phyloP scores from a whole-genome alignment of 1,140 invertebrate species.

The Drosophila sulfurigaster region DNA sequence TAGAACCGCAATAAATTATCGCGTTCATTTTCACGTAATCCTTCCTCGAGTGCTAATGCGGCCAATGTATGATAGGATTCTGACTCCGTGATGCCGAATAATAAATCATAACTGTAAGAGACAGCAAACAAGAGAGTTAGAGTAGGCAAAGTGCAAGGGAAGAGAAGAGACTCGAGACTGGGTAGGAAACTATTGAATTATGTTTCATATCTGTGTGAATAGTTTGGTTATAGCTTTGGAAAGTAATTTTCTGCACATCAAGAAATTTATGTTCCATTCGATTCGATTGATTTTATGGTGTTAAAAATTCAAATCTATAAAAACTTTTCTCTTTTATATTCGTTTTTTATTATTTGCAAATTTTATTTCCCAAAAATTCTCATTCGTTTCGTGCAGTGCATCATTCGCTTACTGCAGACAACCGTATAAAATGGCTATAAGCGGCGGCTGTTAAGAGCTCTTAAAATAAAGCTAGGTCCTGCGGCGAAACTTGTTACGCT shows the following conservation, averaged over 20 bases:
- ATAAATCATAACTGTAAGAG: conserved; percentile 91
- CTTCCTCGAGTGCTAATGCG: conserved; percentile 89
- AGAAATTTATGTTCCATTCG: not conserved
- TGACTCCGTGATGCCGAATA: conserved; percentile 94
- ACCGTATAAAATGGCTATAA: conserved; percentile 55
- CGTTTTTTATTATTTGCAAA: not conserved
- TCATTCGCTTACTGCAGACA: conserved; percentile 35
- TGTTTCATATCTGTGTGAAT: conserved; percentile 14
- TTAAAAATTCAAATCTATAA: not conserved
- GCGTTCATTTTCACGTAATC: conserved; percentile 91
- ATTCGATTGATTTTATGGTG: not conserved
- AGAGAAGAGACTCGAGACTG: not conserved
- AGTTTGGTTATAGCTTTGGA: conserved; percentile 12
- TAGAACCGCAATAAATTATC: conserved; percentile 92
- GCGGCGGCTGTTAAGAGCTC: conserved; percentile 56
- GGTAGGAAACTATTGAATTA: conserved; percentile 5
- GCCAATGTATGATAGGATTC: conserved; percentile 94
- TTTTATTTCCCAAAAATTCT: not conserved
- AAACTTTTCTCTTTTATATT: no score
- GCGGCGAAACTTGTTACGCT: conserved; percentile 72
- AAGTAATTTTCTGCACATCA: conserved; percentile 40
- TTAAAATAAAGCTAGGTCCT: conserved; percentile 67
- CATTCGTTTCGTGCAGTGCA: conserved; percentile 30
- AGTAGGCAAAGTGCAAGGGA: not conserved
- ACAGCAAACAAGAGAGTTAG: conserved; percentile 38